Evolutionary conservation across 2,888 invertebrate species (phyloP), one percentile per base, ranked within the genome.

Genomic region (Lithophane socia): DNA sequence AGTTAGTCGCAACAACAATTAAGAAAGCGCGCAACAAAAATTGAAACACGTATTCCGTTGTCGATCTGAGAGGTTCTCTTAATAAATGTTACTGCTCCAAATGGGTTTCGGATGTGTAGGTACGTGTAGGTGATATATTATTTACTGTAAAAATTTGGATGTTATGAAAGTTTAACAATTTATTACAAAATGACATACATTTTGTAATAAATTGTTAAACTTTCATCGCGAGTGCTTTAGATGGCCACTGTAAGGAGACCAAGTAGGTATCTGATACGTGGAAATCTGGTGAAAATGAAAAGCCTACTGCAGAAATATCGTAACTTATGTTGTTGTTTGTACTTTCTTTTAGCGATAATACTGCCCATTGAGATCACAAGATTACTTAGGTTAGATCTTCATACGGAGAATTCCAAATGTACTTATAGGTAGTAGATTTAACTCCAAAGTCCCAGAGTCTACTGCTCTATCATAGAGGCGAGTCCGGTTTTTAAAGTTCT

Each of bases 1-100:
- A 72, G 69, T 73, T 66, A 70, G 69, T 73, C 52, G 37, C 9
- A 64, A 79, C 63, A 76, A 83, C 24, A 70, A 82, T 52, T 63
- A 68, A 83, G 63, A 68, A 83, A 83, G 83, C 71, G 24, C 24
- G 82, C 69, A 83, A 77, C 77, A 66, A 80, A 80, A 83, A 77
- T 68, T 70, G 37, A 71, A 67, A 83, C 70, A 67, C 37, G 70
- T 82, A 76, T 77, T 70, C 44, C 42, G 29, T 18, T 69, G 60
- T 68, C 64, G 56, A 72, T 42, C 10, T 16, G 42, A 69, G 49
- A 37, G 42, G 16, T 7, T 72, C 52, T 82, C 37, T 10, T 54
- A 54, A 54, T 82, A 65, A 54, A 52, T 56, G 47, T 69, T 60
- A 56, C 54, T 54, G 37, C 44, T 47, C 13, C n/a, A 29, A 54